Conservation (phyloP, 2,113 vertebrate species). For the Octodon degus region DNA sequence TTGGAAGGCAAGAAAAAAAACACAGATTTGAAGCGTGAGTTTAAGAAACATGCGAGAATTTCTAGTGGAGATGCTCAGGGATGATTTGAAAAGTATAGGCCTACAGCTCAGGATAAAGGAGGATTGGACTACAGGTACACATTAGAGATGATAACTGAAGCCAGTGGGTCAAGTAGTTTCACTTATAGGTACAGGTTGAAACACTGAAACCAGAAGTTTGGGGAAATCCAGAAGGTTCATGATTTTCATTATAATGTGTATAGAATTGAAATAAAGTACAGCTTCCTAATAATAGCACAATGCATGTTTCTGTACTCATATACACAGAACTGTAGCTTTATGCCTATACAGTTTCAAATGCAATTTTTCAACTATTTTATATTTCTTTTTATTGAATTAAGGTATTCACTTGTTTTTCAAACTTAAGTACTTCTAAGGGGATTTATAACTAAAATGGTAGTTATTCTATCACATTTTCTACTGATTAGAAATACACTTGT, state of each 20-base stretch:
- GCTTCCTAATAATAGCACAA: not conserved
- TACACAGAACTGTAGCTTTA: not conserved
- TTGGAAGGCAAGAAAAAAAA: not conserved
- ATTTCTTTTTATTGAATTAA: not conserved
- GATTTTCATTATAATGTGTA: not conserved
- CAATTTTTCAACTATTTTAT: not conserved
- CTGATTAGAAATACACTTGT: not conserved
- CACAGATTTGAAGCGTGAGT: no score
- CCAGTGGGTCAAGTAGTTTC: not conserved
- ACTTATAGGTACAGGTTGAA: not conserved
- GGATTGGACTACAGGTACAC: not conserved
- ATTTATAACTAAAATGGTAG: not conserved
- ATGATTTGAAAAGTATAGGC: not conserved
- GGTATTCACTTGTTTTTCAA: not conserved
- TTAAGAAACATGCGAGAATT: not conserved
- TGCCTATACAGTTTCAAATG: not conserved
- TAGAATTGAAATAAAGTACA: not conserved
- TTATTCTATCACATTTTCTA: not conserved
- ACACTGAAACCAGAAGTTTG: not conserved
- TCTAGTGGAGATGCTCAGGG: not conserved
- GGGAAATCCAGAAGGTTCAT: not conserved
- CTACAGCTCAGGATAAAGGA: not conserved
- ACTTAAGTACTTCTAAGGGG: not conserved
- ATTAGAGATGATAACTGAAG: not conserved
- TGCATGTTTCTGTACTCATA: not conserved